Evolutionary conservation across 1,140 invertebrate genomes (phyloP), one percentile per base, ranked within the genome.

Genomic region (Drosophila pseudoananassae): DNA sequence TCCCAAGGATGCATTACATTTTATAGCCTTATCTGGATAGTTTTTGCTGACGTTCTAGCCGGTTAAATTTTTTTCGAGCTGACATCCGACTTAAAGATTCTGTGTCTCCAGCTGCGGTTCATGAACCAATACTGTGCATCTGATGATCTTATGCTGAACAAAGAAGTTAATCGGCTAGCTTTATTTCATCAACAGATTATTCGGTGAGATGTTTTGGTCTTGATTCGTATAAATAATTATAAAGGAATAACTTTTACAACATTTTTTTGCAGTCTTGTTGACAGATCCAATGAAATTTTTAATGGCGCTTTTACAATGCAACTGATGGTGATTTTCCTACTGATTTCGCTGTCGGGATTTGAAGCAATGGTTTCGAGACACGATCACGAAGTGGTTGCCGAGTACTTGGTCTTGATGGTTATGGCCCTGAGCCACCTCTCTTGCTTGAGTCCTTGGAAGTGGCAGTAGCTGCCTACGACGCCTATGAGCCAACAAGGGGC

Each of bases 171-270:
- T 8, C 40, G 54, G 4, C 23, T 76, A 14, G 31, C 14, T 9
- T 9, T 14, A 3, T 56, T 50, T 43, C 81, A 84, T 51, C 81
- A 85, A 25, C 29, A 47, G 9, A 77, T 80, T 25, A 79, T 84
- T 0, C 0, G 25, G 64, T 83, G 2, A 52, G 63, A 14, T n/a
- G n/a, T n/a, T n/a, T n/a, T n/a, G n/a, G n/a, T n/a, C n/a, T n/a
- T n/a, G n/a, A n/a, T n/a, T 4, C 12, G 33, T 3, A 8, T 20
- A 2, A 4, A 1, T 9, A 8, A 43, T 14, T 10, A 14, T 40
- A 4, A 14, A 15, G 4, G 4, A 40, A 40, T 14, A 14, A 40
- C 0, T 14, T 5, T 14, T 15, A 3, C 6, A 14, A 1, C 1
- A n/a, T 43, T 43, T 4, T 15, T 2, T 17, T 17, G 14, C 3